These are phyloP conservation scores for Callopanchax toddi DNA, from an alignment of 2,113 vertebrate genomes.

Conservation along the genomic window DNA sequence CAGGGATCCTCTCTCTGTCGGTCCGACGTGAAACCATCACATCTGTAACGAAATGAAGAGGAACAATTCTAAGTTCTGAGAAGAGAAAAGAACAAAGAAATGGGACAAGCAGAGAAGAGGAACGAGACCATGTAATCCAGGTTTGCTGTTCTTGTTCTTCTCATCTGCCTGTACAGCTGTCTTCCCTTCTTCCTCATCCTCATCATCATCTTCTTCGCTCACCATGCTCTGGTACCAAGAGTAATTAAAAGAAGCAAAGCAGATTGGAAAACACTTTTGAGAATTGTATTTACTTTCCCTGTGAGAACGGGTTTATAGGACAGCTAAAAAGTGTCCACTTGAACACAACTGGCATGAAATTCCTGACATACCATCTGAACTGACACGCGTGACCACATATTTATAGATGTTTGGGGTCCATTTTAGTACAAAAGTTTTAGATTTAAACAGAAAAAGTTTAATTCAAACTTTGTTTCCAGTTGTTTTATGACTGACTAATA, in stretches of 20 bases:
- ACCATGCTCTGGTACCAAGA: constrained; percentile 82
- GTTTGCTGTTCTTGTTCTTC: constrained; percentile 80
- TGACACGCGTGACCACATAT: no score
- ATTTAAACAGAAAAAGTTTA: no score
- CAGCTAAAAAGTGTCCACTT: no score
- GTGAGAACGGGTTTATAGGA: no score
- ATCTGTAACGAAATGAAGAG: constrained; percentile 71
- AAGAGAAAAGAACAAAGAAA: neutral
- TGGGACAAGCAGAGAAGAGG: neutral
- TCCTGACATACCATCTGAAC: no score
- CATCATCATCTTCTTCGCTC: constrained; percentile 95
- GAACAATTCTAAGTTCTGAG: neutral
- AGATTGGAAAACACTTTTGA: neutral
- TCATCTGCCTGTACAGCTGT: constrained; percentile 80
- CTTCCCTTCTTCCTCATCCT: constrained; percentile 88
- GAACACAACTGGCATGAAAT: no score
- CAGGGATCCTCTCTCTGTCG: constrained; percentile 83
- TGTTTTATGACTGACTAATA: no score
- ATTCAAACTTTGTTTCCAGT: no score
- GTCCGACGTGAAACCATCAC: constrained; percentile 67
- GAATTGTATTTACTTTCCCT: no score
- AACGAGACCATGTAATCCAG: constrained; percentile 68
- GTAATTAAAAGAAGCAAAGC: neutral
- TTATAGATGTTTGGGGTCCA: no score
- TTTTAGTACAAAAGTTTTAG: no score